These are phyloP conservation scores for Hyles euphorbiae DNA, from an alignment of 1,140 invertebrate species.

Conservation along the genomic window DNA sequence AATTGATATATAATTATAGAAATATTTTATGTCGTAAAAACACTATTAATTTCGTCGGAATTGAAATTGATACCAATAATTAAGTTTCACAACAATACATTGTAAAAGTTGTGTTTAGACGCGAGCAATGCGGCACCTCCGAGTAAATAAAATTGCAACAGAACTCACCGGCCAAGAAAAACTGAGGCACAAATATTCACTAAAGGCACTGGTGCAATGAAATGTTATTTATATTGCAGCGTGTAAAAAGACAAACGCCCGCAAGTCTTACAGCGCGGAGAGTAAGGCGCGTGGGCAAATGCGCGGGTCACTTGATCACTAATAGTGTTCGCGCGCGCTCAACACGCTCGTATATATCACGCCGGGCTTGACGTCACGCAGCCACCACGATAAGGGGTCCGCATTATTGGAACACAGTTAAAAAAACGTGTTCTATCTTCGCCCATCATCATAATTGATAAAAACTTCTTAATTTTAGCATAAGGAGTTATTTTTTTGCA, in stretches of 20 bases:
- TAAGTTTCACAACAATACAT: too few relatives aligned
- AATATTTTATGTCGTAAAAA: too few relatives aligned
- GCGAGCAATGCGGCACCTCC: not conserved
- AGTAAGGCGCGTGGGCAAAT: conserved; percentile 29
- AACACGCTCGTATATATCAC: conserved; percentile 46
- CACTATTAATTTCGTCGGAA: too few relatives aligned
- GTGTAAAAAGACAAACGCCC: conserved; percentile 11
- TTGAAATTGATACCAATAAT: too few relatives aligned
- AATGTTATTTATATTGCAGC: conserved; percentile 11
- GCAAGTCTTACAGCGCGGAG: conserved; percentile 23
- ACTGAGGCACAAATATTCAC: conserved; percentile 30
- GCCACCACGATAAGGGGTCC: conserved; percentile 36
- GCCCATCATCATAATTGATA: not conserved
- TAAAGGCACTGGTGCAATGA: conserved; percentile 25
- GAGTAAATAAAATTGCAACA: conserved; percentile 7
- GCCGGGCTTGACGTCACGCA: conserved; percentile 45
- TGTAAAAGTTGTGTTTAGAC: too few relatives aligned
- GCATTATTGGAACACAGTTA: conserved; percentile 18
- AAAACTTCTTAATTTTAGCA: not conserved
- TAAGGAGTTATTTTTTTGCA: too few relatives aligned
- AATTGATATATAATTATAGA: too few relatives aligned
- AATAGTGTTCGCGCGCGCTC: conserved; percentile 55
- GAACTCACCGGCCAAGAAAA: conserved; percentile 23
- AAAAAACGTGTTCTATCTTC: conserved; percentile 34
- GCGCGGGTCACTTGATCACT: conserved; percentile 41